Evolutionary conservation across 2,888 invertebrate species (phyloP).

Genomic region (Stegophylla sp.): DNA sequence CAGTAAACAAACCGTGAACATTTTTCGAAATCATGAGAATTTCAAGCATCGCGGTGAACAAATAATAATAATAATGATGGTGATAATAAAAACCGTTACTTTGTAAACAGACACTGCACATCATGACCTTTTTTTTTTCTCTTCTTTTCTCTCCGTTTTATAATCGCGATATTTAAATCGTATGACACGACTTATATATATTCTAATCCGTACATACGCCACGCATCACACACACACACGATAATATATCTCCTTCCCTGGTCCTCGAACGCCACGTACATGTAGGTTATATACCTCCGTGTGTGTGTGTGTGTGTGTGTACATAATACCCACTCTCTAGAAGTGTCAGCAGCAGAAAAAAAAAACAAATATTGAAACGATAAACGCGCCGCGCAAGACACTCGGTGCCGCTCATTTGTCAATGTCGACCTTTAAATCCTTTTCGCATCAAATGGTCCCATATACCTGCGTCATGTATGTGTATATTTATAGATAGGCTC

Average conservation of each 20-base stretch:
- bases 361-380: slow-evolving; percentile 58
- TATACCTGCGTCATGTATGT: not conserved
- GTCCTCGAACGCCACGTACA: not conserved
- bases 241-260: not conserved
- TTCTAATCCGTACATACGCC: slow-evolving; percentile 13
- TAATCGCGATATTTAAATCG: slow-evolving; percentile 55
- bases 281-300: no score
- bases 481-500: not conserved
- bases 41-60: slow-evolving; percentile 20
- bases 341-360: slow-evolving; percentile 19
- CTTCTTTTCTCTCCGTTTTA: no score
- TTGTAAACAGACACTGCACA: slow-evolving; percentile 23
- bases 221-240: not conserved
- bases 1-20: slow-evolving; percentile 57
- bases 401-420: slow-evolving; percentile 50
- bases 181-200: slow-evolving; percentile 38
- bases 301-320: no score
- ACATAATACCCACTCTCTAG: slow-evolving; percentile 30
- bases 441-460: slow-evolving; percentile 52
- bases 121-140: slow-evolving; percentile 16
- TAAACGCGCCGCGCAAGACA: slow-evolving; percentile 54
- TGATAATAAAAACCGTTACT: slow-evolving; percentile 54
- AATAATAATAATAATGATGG: slow-evolving; percentile 6
- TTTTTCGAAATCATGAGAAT: slow-evolving; percentile 56
- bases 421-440: slow-evolving; percentile 59